Percentiles rank a stretch among this genome's conserved stretches.
phyloP scores from a whole-genome alignment of 1,140 invertebrate genomes.

The Drosophila pseudoobscura region DNA sequence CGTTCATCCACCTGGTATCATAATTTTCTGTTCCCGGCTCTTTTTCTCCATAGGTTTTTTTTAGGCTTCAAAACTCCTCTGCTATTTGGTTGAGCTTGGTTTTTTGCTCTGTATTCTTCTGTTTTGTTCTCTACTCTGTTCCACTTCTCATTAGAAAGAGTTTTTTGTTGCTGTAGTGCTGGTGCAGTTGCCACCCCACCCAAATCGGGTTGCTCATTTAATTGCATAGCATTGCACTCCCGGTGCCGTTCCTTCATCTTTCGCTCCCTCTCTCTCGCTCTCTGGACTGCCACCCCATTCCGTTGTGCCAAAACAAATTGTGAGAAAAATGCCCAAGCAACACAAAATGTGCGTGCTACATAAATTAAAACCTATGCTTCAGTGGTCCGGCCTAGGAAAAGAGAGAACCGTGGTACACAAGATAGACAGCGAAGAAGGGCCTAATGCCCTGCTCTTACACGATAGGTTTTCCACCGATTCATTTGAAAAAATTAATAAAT shows the following conservation, averaged over 20 bases:
- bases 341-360: conserved; percentile 80
- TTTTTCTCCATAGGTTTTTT: conserved; percentile 13
- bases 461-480: not conserved
- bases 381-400: conserved; percentile 59
- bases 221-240: conserved; percentile 66
- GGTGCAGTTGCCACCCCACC: conserved; percentile 35
- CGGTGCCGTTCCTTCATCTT: conserved; percentile 22
- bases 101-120: conserved; percentile 6
- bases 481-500: too few species aligned
- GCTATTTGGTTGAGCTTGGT: conserved; percentile 32
- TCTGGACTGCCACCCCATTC: conserved; percentile 35
- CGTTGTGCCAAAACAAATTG: conserved; percentile 75
- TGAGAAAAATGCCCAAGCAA: conserved; percentile 73
- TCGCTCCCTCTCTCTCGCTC: conserved; percentile 14
- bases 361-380: conserved; percentile 80
- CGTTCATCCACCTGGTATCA: conserved; percentile 54
- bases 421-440: conserved; percentile 9
- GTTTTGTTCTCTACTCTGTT: conserved; percentile 42
- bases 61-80: conserved; percentile 42
- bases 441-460: not conserved
- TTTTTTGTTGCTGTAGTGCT: conserved; percentile 20
- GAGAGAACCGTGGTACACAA: conserved; percentile 9
- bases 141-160: conserved; percentile 67
- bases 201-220: conserved; percentile 59
- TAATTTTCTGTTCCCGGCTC: conserved; percentile 36